These are phyloP conservation scores for Lasioglossum albipes DNA, from an alignment of 1,140 invertebrate species.

Conservation along the genomic window DNA sequence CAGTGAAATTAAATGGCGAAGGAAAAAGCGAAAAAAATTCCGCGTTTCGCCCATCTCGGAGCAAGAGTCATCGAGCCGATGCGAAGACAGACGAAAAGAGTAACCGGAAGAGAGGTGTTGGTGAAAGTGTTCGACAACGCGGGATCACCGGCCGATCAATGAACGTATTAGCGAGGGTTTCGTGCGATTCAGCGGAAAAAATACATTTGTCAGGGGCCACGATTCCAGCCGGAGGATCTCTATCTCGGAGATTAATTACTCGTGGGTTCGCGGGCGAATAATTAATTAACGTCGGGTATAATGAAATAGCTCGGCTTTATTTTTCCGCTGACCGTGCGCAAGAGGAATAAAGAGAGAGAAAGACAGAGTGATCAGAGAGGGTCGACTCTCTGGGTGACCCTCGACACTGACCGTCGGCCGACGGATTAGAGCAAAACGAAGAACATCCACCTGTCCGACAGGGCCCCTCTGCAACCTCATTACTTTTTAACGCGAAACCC, in stretches of 20 bases:
- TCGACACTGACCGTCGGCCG: conserved; percentile 30
- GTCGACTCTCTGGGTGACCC: conserved; percentile 34
- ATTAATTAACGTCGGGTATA: conserved; percentile 74
- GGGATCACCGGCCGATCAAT: conserved; percentile 24
- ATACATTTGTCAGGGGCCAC: conserved; percentile 73
- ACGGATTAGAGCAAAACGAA: conserved; percentile 23
- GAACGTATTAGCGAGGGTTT: conserved; percentile 52
- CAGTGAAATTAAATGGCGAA: too few relatives aligned
- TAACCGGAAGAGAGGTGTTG: background rate
- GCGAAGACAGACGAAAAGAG: background rate
- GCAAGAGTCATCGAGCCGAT: background rate
- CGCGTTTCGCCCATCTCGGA: background rate
- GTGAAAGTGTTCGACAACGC: background rate
- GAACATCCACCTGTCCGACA: conserved; percentile 2
- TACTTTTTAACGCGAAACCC: background rate
- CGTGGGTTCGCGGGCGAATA: conserved; percentile 60
- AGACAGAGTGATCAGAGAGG: conserved; percentile 36
- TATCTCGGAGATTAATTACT: conserved; percentile 76
- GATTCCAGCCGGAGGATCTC: conserved; percentile 37
- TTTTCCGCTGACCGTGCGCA: conserved; percentile 47
- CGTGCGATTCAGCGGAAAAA: conserved; percentile 77
- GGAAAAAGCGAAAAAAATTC: too few relatives aligned
- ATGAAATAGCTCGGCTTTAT: conserved; percentile 67
- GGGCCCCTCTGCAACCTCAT: background rate
- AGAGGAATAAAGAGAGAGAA: background rate